phyloP scores from a whole-genome alignment of 2,113 vertebrate species.

The Saccopteryx bilineata region DNA sequence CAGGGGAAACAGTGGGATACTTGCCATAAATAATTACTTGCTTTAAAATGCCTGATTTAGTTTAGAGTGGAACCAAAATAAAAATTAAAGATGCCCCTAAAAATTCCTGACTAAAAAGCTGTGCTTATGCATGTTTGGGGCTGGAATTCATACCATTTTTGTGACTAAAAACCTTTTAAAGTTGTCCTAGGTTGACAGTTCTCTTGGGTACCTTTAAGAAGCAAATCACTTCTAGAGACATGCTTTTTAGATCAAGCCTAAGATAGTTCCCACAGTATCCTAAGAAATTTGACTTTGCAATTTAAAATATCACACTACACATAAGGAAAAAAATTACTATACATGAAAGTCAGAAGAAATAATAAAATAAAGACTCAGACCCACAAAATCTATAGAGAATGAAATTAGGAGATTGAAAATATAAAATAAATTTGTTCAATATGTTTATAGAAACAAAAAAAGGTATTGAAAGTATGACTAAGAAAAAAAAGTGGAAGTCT shows the following conservation, averaged over 20 bases:
- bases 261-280: not conserved
- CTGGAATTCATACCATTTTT: not conserved
- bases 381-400: not conserved
- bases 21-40: not conserved
- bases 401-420: not conserved
- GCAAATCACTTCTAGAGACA: not conserved
- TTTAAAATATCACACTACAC: not conserved
- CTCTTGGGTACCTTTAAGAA: not conserved
- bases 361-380: constrained; percentile 1
- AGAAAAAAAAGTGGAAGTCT: not conserved
- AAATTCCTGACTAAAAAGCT: not conserved
- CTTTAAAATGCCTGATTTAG: not conserved
- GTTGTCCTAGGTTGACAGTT: not conserved
- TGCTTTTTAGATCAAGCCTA: not conserved
- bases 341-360: not conserved
- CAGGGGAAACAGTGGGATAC: not conserved
- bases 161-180: not conserved
- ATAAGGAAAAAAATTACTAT: not conserved
- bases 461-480: not conserved
- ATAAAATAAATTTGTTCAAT: not conserved
- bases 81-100: not conserved
- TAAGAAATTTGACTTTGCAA: not conserved
- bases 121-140: not conserved
- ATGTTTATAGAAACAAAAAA: not conserved
- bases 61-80: constrained; percentile 1